Evolutionary conservation across 2,888 invertebrate species (phyloP).

Genomic region (Deilephila porcellus): DNA sequence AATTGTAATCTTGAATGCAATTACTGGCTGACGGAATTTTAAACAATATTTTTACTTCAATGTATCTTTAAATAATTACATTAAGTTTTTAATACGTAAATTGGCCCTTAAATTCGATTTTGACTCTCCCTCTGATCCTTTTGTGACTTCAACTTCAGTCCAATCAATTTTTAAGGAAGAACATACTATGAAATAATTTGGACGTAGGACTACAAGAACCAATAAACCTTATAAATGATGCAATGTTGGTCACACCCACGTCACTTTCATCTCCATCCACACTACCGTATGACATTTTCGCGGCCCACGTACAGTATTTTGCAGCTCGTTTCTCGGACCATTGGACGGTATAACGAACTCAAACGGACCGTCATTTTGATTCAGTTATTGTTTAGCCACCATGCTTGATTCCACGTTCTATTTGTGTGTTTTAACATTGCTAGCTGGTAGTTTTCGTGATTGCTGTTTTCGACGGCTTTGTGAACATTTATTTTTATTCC

Average conservation of each 20-base stretch:
- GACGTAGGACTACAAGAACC: too few relatives aligned
- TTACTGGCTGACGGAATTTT: too few relatives aligned
- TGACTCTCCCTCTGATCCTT: too few relatives aligned
- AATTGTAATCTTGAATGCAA: too few relatives aligned
- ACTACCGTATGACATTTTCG: neutral
- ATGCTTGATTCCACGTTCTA: conserved; percentile 25
- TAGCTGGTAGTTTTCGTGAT: neutral
- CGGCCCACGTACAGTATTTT: conserved; percentile 25
- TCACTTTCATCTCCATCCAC: neutral
- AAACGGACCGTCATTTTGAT: conserved; percentile 32
- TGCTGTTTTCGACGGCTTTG: neutral
- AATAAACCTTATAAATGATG: too few relatives aligned
- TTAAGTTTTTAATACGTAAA: too few relatives aligned
- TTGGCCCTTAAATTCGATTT: too few relatives aligned
- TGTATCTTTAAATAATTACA: too few relatives aligned
- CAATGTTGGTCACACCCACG: neutral
- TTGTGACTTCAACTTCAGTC: too few relatives aligned
- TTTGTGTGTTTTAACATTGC: conserved; percentile 15
- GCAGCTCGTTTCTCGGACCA: conserved; percentile 35
- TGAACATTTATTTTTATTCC: conserved; percentile 4
- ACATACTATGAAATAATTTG: too few relatives aligned
- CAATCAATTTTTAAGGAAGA: too few relatives aligned
- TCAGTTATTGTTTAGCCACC: conserved; percentile 28
- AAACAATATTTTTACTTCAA: too few relatives aligned
- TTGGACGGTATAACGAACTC: conserved; percentile 36